A percentile compares a stretch with the other conserved stretches of the same genome.
Conservation (phyloP, 2,113 vertebrate genomes). For the Polypterus bichir region DNA sequence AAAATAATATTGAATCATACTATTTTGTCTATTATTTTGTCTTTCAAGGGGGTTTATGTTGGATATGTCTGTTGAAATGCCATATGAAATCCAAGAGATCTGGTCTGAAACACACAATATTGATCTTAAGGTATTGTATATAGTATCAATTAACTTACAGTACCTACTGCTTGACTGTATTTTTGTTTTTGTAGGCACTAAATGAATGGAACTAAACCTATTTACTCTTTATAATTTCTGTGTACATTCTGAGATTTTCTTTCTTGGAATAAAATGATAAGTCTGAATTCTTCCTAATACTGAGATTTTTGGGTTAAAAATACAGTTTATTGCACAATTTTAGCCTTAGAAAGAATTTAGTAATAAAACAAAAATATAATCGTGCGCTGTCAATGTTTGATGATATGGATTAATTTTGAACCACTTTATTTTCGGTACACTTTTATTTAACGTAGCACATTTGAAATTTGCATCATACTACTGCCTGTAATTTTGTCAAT, state of each 20-base stretch:
- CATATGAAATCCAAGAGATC: constrained; percentile 46
- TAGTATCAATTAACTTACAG: background rate
- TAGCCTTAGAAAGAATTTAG: background rate
- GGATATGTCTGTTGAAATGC: constrained; percentile 64
- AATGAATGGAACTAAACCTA: no score
- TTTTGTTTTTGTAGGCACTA: no score
- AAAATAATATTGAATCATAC: constrained; percentile 2
- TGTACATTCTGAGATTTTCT: no score
- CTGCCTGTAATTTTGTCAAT: no score
- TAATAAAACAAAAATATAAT: background rate
- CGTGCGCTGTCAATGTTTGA: no score
- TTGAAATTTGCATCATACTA: no score
- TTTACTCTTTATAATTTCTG: no score
- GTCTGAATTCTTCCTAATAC: constrained; percentile 8
- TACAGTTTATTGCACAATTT: constrained; percentile 5
- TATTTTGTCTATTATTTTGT: constrained; percentile 19
- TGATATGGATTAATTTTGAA: no score
- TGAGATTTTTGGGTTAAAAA: no score
- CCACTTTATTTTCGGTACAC: background rate
- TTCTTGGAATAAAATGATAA: background rate
- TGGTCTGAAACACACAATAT: constrained; percentile 48
- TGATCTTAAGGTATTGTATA: constrained; percentile 55
- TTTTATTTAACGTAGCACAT: background rate
- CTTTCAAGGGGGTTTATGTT: constrained; percentile 50
- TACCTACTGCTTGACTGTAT: background rate